phyloP scores from a whole-genome alignment of 2,888 invertebrate species.

The Rotaria macrura region DNA sequence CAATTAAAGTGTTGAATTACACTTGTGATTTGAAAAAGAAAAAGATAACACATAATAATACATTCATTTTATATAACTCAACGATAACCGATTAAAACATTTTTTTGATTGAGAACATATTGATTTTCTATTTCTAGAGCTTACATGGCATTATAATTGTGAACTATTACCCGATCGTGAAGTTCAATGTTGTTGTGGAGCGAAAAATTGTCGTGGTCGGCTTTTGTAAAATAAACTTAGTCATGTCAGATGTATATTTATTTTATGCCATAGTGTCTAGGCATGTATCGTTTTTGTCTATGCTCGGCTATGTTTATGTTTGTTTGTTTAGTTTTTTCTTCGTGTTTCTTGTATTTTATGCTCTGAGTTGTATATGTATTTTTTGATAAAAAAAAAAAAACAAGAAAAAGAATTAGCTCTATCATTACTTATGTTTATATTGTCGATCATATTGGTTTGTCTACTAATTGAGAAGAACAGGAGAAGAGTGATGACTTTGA shows the following conservation, averaged over 20 bases:
- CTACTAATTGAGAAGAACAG: neutral
- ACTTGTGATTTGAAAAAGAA: too few relatives aligned
- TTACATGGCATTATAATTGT: slow-evolving; percentile 96
- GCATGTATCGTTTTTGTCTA: neutral
- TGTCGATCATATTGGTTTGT: neutral
- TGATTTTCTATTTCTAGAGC: slow-evolving; percentile 55
- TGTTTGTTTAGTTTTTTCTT: too few relatives aligned
- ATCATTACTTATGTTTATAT: neutral
- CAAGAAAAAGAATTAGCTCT: neutral
- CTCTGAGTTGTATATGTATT: neutral
- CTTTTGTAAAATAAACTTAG: neutral
- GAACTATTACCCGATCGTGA: slow-evolving; percentile 65
- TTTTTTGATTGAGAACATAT: too few relatives aligned
- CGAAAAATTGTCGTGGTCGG: slow-evolving; percentile 28
- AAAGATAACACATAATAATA: too few relatives aligned
- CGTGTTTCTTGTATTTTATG: neutral
- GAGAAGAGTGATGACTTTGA: neutral
- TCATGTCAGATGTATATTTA: neutral
- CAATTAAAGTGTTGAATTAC: too few relatives aligned
- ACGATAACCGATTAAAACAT: too few relatives aligned
- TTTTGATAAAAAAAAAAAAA: neutral
- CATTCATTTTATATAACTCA: too few relatives aligned
- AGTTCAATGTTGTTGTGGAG: slow-evolving; percentile 30
- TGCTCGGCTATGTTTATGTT: too few relatives aligned
- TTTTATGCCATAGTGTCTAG: neutral